Conservation (phyloP, 2,797 vertebrate genomes). For the Euthynnus affinis region DNA sequence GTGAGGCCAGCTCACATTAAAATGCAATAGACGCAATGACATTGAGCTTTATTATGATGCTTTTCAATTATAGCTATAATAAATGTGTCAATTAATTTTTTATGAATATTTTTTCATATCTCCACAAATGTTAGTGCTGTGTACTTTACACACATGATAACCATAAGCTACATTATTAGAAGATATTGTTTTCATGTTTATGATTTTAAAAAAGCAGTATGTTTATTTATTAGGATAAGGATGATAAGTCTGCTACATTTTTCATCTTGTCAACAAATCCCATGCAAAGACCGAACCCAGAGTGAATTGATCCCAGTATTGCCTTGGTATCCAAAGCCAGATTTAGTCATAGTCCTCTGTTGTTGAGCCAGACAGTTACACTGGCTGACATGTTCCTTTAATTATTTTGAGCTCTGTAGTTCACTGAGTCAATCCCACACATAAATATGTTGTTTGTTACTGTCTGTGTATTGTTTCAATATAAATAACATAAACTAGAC, state of each 20-base stretch:
- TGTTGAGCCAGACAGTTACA: too few relatives aligned
- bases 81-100: conserved; percentile 50
- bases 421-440: not conserved
- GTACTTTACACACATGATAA: not conserved
- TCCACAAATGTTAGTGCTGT: conserved; percentile 32
- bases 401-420: not conserved
- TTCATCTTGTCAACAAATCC: not conserved
- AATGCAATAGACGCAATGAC: conserved; percentile 63
- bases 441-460: too few relatives aligned
- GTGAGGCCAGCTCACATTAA: conserved; percentile 53
- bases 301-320: not conserved
- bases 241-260: conserved; percentile 1
- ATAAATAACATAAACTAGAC: not conserved
- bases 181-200: conserved; percentile 2
- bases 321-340: too few relatives aligned
- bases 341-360: too few relatives aligned
- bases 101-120: conserved; percentile 45
- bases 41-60: conserved; percentile 63
- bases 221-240: not conserved
- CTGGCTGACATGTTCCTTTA: not conserved
- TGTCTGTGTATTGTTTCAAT: not conserved
- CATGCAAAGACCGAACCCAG: not conserved
- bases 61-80: conserved; percentile 65
- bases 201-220: not conserved
- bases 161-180: not conserved